Evolutionary conservation across 2,888 invertebrate species (phyloP), one percentile per base, ranked within the genome.

Genomic region (Tipula unca): DNA sequence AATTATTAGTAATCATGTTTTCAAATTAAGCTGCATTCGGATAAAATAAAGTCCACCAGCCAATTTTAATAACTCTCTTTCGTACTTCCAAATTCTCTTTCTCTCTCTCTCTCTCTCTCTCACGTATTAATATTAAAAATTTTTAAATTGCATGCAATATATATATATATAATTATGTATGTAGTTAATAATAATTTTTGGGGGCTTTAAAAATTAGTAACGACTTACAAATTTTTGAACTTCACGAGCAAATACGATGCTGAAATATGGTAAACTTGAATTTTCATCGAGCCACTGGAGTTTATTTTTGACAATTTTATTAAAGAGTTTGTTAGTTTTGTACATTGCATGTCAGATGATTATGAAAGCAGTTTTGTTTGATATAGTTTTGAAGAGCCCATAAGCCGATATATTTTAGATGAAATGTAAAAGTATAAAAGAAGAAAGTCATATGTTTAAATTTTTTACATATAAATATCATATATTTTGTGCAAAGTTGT

Each of bases 241-340:
- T 91, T 94, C 94, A 91, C 94, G 93, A 91, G 93, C 93, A 91
- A 94, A 93, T 91, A 94, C 93, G 91, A 94, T 93, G 90, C 93
- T 93, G 91, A 94, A 94, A 89, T 92, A 92, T 88, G 94, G 94
- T 89, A 93, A 92, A 88, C 93, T 93, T 88, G 94, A 94, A 92
- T 95, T 94, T 91, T 95, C 95, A 90, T 95, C 95, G 93, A 95
- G 92, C 95, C 95, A 95, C 94, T 84, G 36, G 35, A 36, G 20
- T 84, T 32, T 84, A n/a, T 29, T n/a, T 32, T 84, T 94, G 88
- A 29, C 6, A 82, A 13, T 82, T 83, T 83, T 29, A 32, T 83
- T 83, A 83, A 69, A 25, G 6, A 25, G 10, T 69, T 69, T 20
- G 69, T 69, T 69, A 69, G 69, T 69, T 69, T 69, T 69, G 69